Evolutionary conservation across 2,113 vertebrate species (phyloP).

Genomic region (Ictidomys tridecemlineatus): DNA sequence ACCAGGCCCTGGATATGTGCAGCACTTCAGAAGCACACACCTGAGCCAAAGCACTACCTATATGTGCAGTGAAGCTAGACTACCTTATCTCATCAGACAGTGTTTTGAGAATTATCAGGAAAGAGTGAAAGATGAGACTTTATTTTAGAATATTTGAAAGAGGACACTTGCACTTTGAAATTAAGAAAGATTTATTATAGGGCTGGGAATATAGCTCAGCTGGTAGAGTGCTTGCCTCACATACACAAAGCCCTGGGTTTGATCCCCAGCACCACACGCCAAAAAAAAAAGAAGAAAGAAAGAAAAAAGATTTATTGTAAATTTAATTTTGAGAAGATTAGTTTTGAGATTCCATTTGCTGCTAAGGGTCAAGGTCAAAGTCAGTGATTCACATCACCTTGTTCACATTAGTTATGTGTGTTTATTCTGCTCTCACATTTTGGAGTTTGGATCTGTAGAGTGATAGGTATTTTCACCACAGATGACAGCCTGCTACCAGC

Average conservation of each 20-base stretch:
- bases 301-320: background rate
- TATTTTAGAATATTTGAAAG: background rate
- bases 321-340: background rate
- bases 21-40: too few relatives aligned
- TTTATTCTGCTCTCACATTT: background rate
- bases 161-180: background rate
- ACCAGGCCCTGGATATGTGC: too few relatives aligned
- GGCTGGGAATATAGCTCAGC: too few relatives aligned
- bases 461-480: background rate
- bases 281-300: too few relatives aligned
- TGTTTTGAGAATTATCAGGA: background rate
- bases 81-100: background rate
- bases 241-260: too few relatives aligned
- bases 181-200: background rate
- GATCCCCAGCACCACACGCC: too few relatives aligned
- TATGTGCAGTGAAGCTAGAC: accelerated
- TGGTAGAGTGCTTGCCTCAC: too few relatives aligned
- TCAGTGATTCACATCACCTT: background rate
- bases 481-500: background rate
- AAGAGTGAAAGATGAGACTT: background rate
- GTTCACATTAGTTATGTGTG: accelerated
- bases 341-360: background rate
- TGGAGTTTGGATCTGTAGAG: background rate
- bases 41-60: accelerated
- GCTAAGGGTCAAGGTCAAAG: background rate